phyloP scores from a whole-genome alignment of 2,888 invertebrate genomes.

The Geophilus truncorum region DNA sequence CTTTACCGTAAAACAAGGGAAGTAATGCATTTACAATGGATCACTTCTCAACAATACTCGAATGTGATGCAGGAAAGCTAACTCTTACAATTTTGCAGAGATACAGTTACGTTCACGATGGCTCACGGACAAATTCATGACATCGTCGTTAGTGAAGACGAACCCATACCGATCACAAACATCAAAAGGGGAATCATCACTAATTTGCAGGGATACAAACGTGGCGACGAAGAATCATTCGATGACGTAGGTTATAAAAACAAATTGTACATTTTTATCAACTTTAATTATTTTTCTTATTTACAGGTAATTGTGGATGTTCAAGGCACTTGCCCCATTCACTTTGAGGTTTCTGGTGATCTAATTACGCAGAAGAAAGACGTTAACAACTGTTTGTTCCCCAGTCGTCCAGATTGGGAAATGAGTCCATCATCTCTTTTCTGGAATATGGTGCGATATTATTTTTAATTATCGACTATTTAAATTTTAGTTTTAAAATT shows the following conservation, averaged over 20 bases:
- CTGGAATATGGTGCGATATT: constrained; percentile 39
- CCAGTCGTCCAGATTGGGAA: constrained; percentile 38
- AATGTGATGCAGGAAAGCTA: background rate
- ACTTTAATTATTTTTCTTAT: background rate
- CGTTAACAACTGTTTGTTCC: constrained; percentile 38
- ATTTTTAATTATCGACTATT: background rate
- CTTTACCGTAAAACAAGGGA: too few relatives aligned
- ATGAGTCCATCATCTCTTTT: constrained; percentile 39
- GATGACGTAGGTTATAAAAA: background rate
- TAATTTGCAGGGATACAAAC: constrained; percentile 36
- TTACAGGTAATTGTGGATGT: constrained; percentile 32
- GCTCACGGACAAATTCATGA: constrained; percentile 36
- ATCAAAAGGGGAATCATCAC: constrained; percentile 40
- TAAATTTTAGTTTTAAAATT: background rate
- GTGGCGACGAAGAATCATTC: background rate
- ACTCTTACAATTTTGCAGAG: constrained; percentile 33
- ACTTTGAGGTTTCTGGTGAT: background rate
- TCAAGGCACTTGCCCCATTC: constrained; percentile 37
- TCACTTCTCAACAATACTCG: too few relatives aligned
- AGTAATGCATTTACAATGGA: too few relatives aligned
- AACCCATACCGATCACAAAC: constrained; percentile 38
- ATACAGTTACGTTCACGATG: constrained; percentile 37
- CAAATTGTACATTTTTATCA: background rate
- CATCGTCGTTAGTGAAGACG: constrained; percentile 35
- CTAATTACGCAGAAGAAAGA: constrained; percentile 35